phyloP scores from a whole-genome alignment of 2,797 vertebrate species.

The Cuniculus paca region DNA sequence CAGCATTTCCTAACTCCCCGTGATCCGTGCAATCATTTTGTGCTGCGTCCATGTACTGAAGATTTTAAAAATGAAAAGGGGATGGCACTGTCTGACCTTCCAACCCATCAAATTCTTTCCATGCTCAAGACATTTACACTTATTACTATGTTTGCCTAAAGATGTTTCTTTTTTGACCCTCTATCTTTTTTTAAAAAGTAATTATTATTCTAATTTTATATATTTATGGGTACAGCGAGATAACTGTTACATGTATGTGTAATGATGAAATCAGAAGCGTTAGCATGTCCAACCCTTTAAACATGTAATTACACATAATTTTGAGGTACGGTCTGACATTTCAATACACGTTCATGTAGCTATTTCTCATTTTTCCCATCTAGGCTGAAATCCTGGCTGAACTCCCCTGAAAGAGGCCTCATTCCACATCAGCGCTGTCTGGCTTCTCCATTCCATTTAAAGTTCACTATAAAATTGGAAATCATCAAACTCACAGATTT shows the following conservation, averaged over 20 bases:
- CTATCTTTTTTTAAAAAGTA: not conserved
- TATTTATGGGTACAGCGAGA: not conserved
- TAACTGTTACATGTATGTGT: not conserved
- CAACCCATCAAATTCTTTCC: not conserved
- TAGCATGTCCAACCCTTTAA: not conserved
- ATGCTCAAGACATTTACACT: not conserved
- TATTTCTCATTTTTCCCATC: constrained; percentile 4
- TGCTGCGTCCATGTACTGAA: not conserved
- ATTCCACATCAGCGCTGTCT: not conserved
- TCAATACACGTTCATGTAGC: not conserved
- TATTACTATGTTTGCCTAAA: not conserved
- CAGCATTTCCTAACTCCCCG: not conserved
- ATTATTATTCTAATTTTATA: not conserved
- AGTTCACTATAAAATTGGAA: constrained; percentile 40
- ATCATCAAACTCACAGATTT: constrained; percentile 24
- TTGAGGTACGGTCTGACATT: not conserved
- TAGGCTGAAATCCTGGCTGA: not conserved
- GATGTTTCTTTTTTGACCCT: not conserved
- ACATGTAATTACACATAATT: not conserved
- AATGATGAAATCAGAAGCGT: not conserved
- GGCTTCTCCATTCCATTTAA: not conserved
- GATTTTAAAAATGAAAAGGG: not conserved
- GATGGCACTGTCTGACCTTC: not conserved
- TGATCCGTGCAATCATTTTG: fast-evolving
- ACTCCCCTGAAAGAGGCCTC: not conserved